Evolutionary conservation across 2,113 vertebrate genomes (phyloP).

Genomic region (Corythoichthys haematopterus): DNA sequence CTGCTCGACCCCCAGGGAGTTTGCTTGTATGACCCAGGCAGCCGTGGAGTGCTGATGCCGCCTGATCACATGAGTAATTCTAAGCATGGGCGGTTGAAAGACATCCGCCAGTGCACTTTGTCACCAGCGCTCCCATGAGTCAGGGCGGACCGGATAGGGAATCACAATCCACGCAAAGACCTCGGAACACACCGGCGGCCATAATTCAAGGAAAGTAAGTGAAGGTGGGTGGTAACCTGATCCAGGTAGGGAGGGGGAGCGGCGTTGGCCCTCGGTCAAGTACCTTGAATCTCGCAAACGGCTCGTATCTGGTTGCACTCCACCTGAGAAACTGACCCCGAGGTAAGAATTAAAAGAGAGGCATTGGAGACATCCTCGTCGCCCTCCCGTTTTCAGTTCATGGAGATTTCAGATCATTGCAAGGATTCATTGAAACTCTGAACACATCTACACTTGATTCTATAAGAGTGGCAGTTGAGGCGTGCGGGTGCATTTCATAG

Average conservation of each 20-base stretch:
- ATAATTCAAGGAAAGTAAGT: constrained; percentile 27
- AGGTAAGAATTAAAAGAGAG: constrained; percentile 72
- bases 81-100: constrained; percentile 81
- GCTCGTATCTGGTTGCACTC: constrained; percentile 79
- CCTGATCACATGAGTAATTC: constrained; percentile 80
- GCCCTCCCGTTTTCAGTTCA: constrained; percentile 9
- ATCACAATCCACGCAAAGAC: constrained; percentile 32
- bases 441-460: background rate
- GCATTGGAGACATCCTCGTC: constrained; percentile 40
- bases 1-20: constrained; percentile 52
- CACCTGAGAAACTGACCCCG: constrained; percentile 72
- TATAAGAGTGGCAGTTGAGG: constrained; percentile 5
- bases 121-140: constrained; percentile 77
- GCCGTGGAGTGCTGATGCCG: constrained; percentile 70
- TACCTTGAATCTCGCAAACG: constrained; percentile 85
- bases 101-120: constrained; percentile 72
- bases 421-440: background rate
- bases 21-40: constrained; percentile 66
- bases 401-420: constrained; percentile 22
- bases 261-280: constrained; percentile 88
- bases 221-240: constrained; percentile 52
- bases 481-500: constrained; percentile 1
- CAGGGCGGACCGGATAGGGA: constrained; percentile 26
- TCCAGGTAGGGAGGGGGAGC: constrained; percentile 69
- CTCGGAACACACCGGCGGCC: constrained; percentile 37